Conservation (phyloP, 2,888 invertebrate genomes). For the Synanthedon andrenaeformis region DNA sequence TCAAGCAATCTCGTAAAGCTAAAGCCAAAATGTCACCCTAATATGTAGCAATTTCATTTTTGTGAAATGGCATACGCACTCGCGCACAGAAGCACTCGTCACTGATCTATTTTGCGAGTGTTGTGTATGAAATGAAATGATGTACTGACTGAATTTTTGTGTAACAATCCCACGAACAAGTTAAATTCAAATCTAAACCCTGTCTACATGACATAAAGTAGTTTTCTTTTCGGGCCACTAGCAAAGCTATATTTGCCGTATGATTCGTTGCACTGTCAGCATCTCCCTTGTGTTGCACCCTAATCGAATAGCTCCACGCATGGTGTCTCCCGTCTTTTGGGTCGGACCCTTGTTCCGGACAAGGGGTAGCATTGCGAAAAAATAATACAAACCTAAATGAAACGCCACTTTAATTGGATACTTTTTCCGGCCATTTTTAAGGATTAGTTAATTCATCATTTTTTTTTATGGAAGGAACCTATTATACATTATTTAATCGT, state of each 20-base stretch:
- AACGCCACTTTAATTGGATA: slow-evolving; percentile 60
- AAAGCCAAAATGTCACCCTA: slow-evolving; percentile 45
- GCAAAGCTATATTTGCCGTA: slow-evolving; percentile 17
- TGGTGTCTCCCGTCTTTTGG: slow-evolving; percentile 59
- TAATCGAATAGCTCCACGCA: slow-evolving; percentile 66
- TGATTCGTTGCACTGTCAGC: slow-evolving; percentile 51
- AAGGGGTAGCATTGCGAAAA: slow-evolving; percentile 52
- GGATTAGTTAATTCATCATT: slow-evolving; percentile 49
- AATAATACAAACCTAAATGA: slow-evolving; percentile 61
- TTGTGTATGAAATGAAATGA: slow-evolving; percentile 66
- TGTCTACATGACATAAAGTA: slow-evolving; percentile 1
- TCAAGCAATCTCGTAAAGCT: slow-evolving; percentile 40
- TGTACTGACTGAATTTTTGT: slow-evolving; percentile 29
- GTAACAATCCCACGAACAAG: neutral
- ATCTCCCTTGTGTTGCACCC: slow-evolving; percentile 61
- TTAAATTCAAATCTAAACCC: neutral
- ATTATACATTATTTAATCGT: neutral
- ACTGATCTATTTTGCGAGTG: slow-evolving; percentile 64
- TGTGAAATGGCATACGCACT: slow-evolving; percentile 50
- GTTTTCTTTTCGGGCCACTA: slow-evolving; percentile 2
- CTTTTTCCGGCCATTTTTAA: slow-evolving; percentile 45
- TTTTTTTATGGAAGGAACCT: neutral
- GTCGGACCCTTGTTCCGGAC: slow-evolving; percentile 53
- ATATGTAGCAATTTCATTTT: slow-evolving; percentile 61
- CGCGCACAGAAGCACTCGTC: slow-evolving; percentile 45